phyloP scores from a whole-genome alignment of 2,888 invertebrate genomes.

The Parasteatoda lunata region DNA sequence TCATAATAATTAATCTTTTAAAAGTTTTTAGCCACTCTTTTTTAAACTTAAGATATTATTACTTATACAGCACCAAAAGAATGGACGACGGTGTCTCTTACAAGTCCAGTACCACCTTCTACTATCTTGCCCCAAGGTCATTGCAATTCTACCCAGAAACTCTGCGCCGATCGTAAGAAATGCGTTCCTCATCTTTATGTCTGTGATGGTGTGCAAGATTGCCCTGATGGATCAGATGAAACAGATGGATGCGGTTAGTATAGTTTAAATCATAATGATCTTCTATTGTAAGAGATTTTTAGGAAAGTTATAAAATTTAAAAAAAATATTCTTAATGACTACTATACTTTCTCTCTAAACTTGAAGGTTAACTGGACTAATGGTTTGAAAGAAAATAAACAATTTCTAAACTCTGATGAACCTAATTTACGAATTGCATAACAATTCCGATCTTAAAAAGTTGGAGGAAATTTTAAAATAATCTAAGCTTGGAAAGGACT shows the following conservation, averaged over 20 bases:
- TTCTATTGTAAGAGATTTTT: background rate
- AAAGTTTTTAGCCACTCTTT: too few relatives aligned
- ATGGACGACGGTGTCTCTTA: background rate
- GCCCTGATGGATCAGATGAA: slow-evolving; percentile 62
- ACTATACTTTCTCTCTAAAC: too few relatives aligned
- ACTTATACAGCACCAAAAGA: slow-evolving; percentile 21
- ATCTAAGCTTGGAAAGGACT: too few relatives aligned
- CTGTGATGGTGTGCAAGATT: slow-evolving; percentile 58
- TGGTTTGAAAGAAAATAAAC: too few relatives aligned
- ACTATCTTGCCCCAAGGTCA: slow-evolving; percentile 24
- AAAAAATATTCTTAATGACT: too few relatives aligned
- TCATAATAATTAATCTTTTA: too few relatives aligned
- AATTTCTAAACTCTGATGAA: too few relatives aligned
- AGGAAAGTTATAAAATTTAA: background rate
- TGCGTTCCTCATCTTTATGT: slow-evolving; percentile 43
- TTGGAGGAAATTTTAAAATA: too few relatives aligned
- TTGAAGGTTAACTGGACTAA: too few relatives aligned
- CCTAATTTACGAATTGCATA: too few relatives aligned
- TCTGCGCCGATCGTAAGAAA: slow-evolving; percentile 19
- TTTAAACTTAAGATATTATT: too few relatives aligned
- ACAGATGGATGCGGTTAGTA: slow-evolving; percentile 50
- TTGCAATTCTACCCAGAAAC: slow-evolving; percentile 6
- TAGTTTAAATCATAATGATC: background rate
- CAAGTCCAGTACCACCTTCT: background rate
- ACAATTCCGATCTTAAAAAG: too few relatives aligned